These are phyloP conservation scores for Sesia apiformis DNA, from an alignment of 2,888 invertebrate genomes.

Conservation along the genomic window DNA sequence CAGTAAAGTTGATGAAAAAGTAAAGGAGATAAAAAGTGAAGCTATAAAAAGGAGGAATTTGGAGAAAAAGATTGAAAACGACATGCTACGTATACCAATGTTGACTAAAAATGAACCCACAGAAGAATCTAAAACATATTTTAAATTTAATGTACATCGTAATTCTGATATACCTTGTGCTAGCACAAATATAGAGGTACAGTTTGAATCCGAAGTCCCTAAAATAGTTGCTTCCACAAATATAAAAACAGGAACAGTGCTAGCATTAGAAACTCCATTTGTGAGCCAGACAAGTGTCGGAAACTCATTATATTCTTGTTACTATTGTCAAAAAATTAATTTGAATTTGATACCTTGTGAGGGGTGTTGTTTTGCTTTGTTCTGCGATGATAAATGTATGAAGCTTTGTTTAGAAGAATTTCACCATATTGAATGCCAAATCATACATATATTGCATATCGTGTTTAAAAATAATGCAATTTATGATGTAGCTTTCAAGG, in stretches of 20 bases:
- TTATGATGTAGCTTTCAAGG: constrained; percentile 1
- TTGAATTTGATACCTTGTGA: constrained; percentile 11
- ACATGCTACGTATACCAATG: neutral
- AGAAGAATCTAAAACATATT: constrained; percentile 1
- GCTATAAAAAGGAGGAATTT: neutral
- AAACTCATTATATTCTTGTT: constrained; percentile 2
- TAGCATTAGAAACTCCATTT: constrained; percentile 7
- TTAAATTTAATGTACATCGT: constrained; percentile 3
- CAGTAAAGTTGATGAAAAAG: neutral
- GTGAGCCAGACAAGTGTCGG: neutral
- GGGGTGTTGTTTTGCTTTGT: constrained; percentile 9
- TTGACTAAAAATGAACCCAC: neutral
- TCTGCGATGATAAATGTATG: constrained; percentile 9
- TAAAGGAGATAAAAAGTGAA: neutral
- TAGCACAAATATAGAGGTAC: constrained; percentile 3
- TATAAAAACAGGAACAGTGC: constrained; percentile 2
- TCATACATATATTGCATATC: constrained; percentile 3
- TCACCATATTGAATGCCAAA: constrained; percentile 11
- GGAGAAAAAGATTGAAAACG: too few relatives aligned
- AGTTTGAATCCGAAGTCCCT: neutral
- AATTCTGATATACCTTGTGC: constrained; percentile 7
- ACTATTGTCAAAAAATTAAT: constrained; percentile 10
- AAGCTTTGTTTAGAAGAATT: constrained; percentile 8
- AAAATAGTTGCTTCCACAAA: constrained; percentile 5
- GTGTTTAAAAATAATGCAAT: neutral